These are phyloP conservation scores for Ceyx margarethae DNA, from an alignment of 2,113 vertebrate species.

Conservation along the genomic window DNA sequence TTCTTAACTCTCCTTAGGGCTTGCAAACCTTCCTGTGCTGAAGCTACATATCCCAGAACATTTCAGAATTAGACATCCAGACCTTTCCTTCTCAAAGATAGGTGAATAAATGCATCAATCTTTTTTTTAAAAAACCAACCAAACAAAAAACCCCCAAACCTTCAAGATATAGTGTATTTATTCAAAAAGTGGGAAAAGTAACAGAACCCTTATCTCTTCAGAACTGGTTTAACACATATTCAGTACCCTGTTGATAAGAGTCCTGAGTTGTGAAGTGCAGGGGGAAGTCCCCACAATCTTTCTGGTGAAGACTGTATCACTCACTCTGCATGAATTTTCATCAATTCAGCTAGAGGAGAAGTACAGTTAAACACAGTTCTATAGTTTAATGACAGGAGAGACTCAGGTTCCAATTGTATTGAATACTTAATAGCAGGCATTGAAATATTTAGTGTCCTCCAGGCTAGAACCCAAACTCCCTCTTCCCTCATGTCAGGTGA, in stretches of 20 bases:
- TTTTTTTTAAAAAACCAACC: not conserved
- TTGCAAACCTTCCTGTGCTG: not conserved
- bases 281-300: not conserved
- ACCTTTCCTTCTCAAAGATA: not conserved
- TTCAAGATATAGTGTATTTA: not conserved
- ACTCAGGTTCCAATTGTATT: not conserved
- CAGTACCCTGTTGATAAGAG: not conserved
- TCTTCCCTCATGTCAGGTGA: not conserved
- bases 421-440: slow-evolving; percentile 15
- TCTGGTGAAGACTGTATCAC: not conserved
- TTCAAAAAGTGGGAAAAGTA: not conserved
- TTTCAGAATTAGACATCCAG: not conserved
- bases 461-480: not conserved
- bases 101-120: not conserved
- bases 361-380: slow-evolving; percentile 12
- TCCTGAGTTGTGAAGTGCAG: not conserved
- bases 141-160: too few relatives aligned
- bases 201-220: not conserved
- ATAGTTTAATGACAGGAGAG: not conserved
- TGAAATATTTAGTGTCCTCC: slow-evolving; percentile 43
- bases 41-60: not conserved
- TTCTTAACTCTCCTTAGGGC: not conserved
- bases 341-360: not conserved
- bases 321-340: not conserved
- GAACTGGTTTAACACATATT: not conserved